phyloP scores from a whole-genome alignment of 1,140 invertebrate species.

The Cherax destructor region DNA sequence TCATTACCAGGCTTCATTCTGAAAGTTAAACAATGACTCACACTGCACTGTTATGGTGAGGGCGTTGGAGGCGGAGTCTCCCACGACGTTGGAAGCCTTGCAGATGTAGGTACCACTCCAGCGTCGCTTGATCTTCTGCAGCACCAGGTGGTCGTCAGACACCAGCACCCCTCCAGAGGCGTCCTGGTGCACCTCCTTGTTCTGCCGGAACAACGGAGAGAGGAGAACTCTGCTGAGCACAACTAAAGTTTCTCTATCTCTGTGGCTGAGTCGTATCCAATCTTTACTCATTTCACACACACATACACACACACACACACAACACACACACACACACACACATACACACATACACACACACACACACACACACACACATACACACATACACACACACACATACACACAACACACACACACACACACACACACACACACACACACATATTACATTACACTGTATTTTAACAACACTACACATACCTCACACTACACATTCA shows the following conservation, averaged over 20 bases:
- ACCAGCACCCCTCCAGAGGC: slow-evolving; percentile 41
- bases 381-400: too few relatives aligned
- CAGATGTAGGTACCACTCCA: slow-evolving; percentile 68
- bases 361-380: too few relatives aligned
- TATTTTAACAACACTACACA: not conserved
- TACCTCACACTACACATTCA: not conserved
- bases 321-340: too few relatives aligned
- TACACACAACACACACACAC: too few relatives aligned
- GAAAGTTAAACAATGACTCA: not conserved
- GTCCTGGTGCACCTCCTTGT: slow-evolving; percentile 40
- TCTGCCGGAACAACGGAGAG: slow-evolving; percentile 8
- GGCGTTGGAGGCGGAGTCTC: slow-evolving; percentile 56
- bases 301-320: not conserved
- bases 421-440: too few relatives aligned
- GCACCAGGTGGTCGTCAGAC: slow-evolving; percentile 64
- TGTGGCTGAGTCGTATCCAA: too few relatives aligned
- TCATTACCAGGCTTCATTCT: too few relatives aligned
- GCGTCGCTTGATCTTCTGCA: slow-evolving; percentile 54
- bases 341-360: too few relatives aligned
- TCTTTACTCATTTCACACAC: not conserved
- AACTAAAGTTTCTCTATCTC: not conserved
- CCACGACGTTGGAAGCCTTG: slow-evolving; percentile 64
- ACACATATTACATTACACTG: too few relatives aligned
- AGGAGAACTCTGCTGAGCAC: not conserved
- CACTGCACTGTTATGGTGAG: slow-evolving; percentile 53